Conservation (phyloP, 2,888 invertebrate species). For the Heliconius aoede region DNA sequence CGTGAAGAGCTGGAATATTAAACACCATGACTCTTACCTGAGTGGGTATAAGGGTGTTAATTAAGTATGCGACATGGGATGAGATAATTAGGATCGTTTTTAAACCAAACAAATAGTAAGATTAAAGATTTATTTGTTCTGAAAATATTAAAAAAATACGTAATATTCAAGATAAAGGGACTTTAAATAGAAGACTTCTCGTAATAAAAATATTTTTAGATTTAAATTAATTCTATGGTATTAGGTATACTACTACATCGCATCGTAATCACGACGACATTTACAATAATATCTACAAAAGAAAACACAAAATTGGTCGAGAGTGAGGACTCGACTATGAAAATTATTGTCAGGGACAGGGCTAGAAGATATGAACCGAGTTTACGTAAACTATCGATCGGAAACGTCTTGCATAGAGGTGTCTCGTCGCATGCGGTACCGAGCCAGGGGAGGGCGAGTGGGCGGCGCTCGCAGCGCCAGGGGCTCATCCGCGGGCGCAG, state of each 20-base stretch:
- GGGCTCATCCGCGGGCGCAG: constrained; percentile 46
- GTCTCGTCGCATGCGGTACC: constrained; percentile 61
- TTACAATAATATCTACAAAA: constrained; percentile 51
- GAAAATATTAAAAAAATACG: constrained; percentile 71
- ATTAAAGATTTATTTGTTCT: constrained; percentile 59
- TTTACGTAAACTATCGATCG: constrained; percentile 30
- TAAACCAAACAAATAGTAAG: constrained; percentile 42
- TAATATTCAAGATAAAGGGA: constrained; percentile 62
- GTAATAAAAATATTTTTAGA: constrained; percentile 57
- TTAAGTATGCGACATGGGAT: not conserved
- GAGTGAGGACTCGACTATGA: constrained; percentile 56
- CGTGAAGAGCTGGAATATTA: too few relatives aligned
- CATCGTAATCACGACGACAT: constrained; percentile 55
- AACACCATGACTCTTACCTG: too few relatives aligned
- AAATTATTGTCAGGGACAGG: constrained; percentile 71
- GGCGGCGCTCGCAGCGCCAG: constrained; percentile 49
- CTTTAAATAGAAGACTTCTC: constrained; percentile 57
- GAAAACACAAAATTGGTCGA: constrained; percentile 47
- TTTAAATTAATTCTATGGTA: constrained; percentile 45
- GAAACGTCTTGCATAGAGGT: constrained; percentile 44
- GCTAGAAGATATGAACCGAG: constrained; percentile 29
- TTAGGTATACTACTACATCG: constrained; percentile 50
- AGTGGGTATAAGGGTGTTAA: not conserved
- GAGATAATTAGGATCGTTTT: not conserved
- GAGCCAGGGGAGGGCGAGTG: constrained; percentile 50